phyloP scores from a whole-genome alignment of 2,113 vertebrate species.

The Apodemus sylvaticus region DNA sequence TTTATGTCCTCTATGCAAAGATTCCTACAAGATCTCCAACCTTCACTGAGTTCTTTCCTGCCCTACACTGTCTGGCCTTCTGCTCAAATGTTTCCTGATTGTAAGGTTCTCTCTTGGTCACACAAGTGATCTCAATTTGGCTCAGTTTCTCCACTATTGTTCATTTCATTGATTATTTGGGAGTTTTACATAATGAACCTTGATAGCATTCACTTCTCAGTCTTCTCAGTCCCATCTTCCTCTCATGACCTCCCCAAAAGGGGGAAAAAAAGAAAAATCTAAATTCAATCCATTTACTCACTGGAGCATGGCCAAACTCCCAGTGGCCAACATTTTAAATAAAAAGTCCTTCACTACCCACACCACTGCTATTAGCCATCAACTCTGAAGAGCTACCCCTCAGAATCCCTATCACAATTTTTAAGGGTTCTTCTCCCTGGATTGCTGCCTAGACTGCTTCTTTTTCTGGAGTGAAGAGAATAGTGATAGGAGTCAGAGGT shows the following conservation, averaged over 20 bases:
- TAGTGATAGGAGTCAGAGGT: too few species aligned
- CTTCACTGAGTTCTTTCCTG: background rate
- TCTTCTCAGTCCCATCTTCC: background rate
- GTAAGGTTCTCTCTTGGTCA: background rate
- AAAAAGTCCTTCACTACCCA: background rate
- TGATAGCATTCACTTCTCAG: background rate
- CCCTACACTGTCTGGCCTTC: background rate
- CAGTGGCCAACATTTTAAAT: background rate
- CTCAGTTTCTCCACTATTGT: background rate
- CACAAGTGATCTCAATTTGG: background rate
- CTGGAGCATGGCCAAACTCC: background rate
- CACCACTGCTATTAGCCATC: too few species aligned
- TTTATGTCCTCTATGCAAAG: too few species aligned
- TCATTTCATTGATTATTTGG: background rate
- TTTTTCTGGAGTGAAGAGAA: background rate
- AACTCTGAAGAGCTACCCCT: too few species aligned
- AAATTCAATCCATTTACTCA: background rate
- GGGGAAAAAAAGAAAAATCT: background rate
- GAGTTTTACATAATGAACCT: background rate
- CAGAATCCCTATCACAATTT: too few species aligned
- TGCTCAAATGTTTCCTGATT: background rate
- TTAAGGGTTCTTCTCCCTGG: background rate
- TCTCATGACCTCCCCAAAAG: background rate
- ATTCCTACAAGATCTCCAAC: background rate
- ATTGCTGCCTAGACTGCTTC: background rate